A percentile compares a stretch with the other conserved stretches of the same genome.
Evolutionary conservation across 1,140 invertebrate genomes (phyloP).

Genomic region (Bombus waltoni): DNA sequence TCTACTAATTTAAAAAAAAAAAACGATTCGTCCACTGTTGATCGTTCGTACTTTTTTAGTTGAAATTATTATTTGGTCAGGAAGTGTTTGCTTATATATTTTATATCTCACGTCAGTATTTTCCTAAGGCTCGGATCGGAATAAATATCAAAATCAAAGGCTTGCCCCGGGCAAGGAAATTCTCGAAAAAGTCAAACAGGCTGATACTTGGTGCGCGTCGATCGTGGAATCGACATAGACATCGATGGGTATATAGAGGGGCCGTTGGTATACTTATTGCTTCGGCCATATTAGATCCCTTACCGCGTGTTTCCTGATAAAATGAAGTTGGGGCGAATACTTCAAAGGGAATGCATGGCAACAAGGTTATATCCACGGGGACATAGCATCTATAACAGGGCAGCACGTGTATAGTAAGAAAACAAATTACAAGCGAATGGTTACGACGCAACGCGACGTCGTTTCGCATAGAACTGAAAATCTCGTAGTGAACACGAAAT

Average conservation of each 20-base stretch:
- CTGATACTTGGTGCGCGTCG: conserved; percentile 36
- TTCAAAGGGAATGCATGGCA: conserved; percentile 70
- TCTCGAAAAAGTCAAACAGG: conserved; percentile 43
- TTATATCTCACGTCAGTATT: not conserved
- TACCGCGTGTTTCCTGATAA: conserved; percentile 71
- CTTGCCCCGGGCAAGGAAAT: not conserved
- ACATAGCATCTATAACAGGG: conserved; percentile 52
- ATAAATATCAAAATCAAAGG: conserved; percentile 21
- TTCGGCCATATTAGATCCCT: conserved; percentile 73
- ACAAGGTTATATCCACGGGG: conserved; percentile 59
- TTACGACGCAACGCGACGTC: no score
- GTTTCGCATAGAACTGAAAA: not conserved
- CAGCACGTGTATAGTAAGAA: conserved; percentile 31
- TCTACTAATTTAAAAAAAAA: no score
- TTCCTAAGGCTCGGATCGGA: not conserved
- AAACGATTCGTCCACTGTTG: no score
- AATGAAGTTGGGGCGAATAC: conserved; percentile 69
- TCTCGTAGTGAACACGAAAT: not conserved
- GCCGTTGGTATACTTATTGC: conserved; percentile 54
- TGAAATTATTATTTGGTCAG: not conserved
- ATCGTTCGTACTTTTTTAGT: not conserved
- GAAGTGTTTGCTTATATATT: not conserved
- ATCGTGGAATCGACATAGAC: conserved; percentile 19
- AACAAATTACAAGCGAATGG: conserved; percentile 10
- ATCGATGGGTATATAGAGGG: not conserved